Base-by-base conservation (phyloP, 2,113 vertebrate species). In the Malurus alboscapulatus region DNA sequence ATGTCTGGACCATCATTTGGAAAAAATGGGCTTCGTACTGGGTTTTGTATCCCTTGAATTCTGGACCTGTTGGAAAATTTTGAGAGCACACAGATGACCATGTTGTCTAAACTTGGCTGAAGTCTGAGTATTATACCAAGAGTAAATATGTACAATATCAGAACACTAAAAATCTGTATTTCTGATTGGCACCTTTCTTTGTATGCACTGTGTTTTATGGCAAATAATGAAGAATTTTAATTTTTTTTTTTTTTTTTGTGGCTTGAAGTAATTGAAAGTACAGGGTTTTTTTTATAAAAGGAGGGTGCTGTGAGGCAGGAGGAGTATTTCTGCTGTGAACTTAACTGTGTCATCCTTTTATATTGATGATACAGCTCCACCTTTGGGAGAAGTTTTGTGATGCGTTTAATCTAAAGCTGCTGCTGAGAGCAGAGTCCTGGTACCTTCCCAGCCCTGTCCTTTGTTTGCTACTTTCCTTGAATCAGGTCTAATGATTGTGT, bases 311-410 rank as follows among this genome's bases (percentile, higher is more conserved):
- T 42, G 34, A 50, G 30, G 22, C 34, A 26, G 45, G n/a, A 73
- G 55, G 14, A 53, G 18, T 85, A 24, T 78, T 91, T 75, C 7
- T 32, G 20, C 53, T 72, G 40, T 67, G n/a, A 63, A 32, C 1
- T 42, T 48, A 32, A 79, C 44, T 73, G 58, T 55, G 36, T 79
- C 74, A 79, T 95, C 36, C 36, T 89, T 50, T 65, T 72, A 50
- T 0, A 26, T 5, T 83, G 71, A 85, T 83, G 78, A 42, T 73
- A 90, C 50, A 96, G 94, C 96, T 96, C 94, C 93, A 94, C 82
- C 94, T 96, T 95, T 29, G 67, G 92, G 94, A 95, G 90, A 91
- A 92, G n/a, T 54, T 57, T 32, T 1, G 0, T 17, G n/a, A 36
- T 79, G 77, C 17, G 0, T 82, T 91, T 72, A 32, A 48, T 81